Conservation (phyloP, 2,113 vertebrate species). For the Cinclus mexicanus region DNA sequence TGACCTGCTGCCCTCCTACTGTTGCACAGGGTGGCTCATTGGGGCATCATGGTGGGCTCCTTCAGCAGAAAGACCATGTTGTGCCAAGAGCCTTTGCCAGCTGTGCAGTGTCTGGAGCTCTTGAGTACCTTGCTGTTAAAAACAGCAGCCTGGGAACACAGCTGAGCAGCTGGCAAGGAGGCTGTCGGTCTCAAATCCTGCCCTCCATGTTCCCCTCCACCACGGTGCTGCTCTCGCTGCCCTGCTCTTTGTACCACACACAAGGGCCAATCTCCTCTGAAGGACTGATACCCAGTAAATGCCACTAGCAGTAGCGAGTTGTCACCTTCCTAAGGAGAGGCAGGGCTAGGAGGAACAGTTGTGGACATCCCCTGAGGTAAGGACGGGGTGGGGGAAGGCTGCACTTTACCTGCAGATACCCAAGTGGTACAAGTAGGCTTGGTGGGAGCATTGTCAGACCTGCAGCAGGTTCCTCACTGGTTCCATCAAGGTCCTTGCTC, state of each 20-base stretch:
- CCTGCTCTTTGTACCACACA: neutral
- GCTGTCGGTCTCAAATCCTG: neutral
- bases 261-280: neutral
- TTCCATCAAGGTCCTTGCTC: slow-evolving; percentile 51
- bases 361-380: slow-evolving; percentile 25
- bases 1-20: neutral
- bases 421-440: neutral
- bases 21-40: neutral
- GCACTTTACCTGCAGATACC: neutral
- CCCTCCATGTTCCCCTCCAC: neutral
- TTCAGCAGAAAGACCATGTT: neutral
- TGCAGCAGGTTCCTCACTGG: slow-evolving; percentile 25
- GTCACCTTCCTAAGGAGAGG: neutral
- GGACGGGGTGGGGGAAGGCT: neutral
- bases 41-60: neutral
- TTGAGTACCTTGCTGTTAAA: neutral
- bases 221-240: neutral
- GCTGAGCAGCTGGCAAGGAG: neutral
- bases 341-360: neutral
- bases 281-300: neutral
- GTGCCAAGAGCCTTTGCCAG: neutral
- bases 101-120: neutral
- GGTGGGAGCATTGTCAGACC: slow-evolving; percentile 46
- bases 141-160: neutral
- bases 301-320: neutral